Evolutionary conservation across 2,797 vertebrate genomes (phyloP).

Genomic region (Ataeniobius toweri): DNA sequence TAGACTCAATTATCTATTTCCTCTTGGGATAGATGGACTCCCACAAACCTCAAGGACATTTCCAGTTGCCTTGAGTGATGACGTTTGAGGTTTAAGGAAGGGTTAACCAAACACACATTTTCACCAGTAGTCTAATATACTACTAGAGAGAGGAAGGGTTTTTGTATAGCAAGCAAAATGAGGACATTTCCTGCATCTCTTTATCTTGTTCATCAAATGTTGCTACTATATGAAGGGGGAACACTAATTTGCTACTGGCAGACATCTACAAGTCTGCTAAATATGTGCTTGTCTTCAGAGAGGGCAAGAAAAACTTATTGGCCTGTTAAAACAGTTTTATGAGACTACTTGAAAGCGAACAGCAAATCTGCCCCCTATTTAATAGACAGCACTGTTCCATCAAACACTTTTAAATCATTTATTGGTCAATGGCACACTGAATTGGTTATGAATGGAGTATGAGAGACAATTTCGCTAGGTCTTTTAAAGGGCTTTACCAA

Average conservation of each 20-base stretch:
- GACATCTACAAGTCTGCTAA: slow-evolving; percentile 22
- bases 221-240: slow-evolving; percentile 3
- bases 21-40: slow-evolving; percentile 38
- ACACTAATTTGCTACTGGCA: slow-evolving; percentile 7
- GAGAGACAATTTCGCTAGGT: slow-evolving; percentile 14
- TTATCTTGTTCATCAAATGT: slow-evolving; percentile 20
- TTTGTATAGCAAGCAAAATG: slow-evolving; percentile 25
- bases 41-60: slow-evolving; percentile 67
- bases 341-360: slow-evolving; percentile 33
- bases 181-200: slow-evolving; percentile 14
- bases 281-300: slow-evolving; percentile 5
- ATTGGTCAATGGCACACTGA: slow-evolving; percentile 38
- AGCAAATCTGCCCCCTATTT: slow-evolving; percentile 41
- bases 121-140: slow-evolving; percentile 37
- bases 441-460: slow-evolving; percentile 1
- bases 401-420: slow-evolving; percentile 59
- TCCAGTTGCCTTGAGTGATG: slow-evolving; percentile 57
- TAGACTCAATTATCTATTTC: slow-evolving; percentile 35
- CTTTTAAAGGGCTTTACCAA: not conserved
- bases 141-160: slow-evolving; percentile 29
- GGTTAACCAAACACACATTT: slow-evolving; percentile 67
- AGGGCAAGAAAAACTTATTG: slow-evolving; percentile 30
- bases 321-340: slow-evolving; percentile 47
- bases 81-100: slow-evolving; percentile 58
- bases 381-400: slow-evolving; percentile 33